A percentile compares a stretch with the other conserved stretches of the same genome.
Evolutionary conservation across 2,888 invertebrate species (phyloP).

Genomic region (Adineta ricciae): DNA sequence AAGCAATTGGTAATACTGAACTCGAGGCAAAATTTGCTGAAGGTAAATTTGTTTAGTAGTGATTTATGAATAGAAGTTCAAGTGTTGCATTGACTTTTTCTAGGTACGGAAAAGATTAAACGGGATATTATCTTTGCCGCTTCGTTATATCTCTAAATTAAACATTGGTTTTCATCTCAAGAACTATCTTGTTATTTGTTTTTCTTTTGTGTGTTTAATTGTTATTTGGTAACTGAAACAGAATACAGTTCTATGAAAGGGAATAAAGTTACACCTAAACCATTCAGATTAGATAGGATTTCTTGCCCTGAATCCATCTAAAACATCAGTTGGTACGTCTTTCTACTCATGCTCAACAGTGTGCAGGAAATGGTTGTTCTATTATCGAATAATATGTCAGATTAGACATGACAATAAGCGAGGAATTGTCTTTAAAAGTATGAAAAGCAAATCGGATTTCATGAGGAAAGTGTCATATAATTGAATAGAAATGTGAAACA

Average conservation of each 20-base stretch:
- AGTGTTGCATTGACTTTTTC: not conserved
- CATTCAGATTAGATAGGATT: not conserved
- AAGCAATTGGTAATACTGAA: slow-evolving; percentile 88
- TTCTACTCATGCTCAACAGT: no score
- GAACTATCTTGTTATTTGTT: not conserved
- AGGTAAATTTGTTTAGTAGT: slow-evolving; percentile 53
- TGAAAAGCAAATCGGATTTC: not conserved
- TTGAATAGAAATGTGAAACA: not conserved
- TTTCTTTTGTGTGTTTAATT: not conserved
- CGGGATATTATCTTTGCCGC: slow-evolving; percentile 99
- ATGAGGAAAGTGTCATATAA: not conserved
- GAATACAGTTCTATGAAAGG: not conserved
- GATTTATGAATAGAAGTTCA: no score
- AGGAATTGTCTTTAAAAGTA: not conserved
- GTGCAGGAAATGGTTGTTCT: not conserved
- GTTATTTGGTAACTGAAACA: not conserved
- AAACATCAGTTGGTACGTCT: no score
- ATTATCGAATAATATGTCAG: not conserved
- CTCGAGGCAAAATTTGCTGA: slow-evolving; percentile 88
- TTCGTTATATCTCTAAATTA: slow-evolving; percentile 63
- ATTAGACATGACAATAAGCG: not conserved
- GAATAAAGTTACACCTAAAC: not conserved
- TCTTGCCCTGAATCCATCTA: no score
- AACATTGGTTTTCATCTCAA: not conserved
- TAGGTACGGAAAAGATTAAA: slow-evolving; percentile 62